Conservation (phyloP, 2,113 vertebrate genomes). For the rat (Rattus norvegicus) region GRCr8 NC_086034.1:49806501-49807000, state of each 20-base stretch:
- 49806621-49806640: conserved; percentile 77
- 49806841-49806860: neutral
- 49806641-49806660: conserved; percentile 76
- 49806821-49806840: neutral
- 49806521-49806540: conserved; percentile 65
- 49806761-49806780: neutral
- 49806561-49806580: conserved; percentile 68
- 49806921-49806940: neutral
- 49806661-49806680: conserved; percentile 75
- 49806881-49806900: neutral
- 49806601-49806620: conserved; percentile 75
- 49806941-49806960: neutral
- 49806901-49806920: neutral
- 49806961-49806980: neutral
- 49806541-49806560: conserved; percentile 64
- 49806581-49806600: conserved; percentile 65
- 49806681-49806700: conserved; percentile 71
- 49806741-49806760: neutral
- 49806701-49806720: conserved; percentile 56
- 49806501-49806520: conserved; percentile 59
- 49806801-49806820: neutral
- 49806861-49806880: neutral
- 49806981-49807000: neutral
- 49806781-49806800: neutral
- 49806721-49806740: neutral